Evolutionary conservation across 1,140 invertebrate genomes (phyloP), one percentile per base, ranked within the genome.

Genomic region (Liolophura sinensis): DNA sequence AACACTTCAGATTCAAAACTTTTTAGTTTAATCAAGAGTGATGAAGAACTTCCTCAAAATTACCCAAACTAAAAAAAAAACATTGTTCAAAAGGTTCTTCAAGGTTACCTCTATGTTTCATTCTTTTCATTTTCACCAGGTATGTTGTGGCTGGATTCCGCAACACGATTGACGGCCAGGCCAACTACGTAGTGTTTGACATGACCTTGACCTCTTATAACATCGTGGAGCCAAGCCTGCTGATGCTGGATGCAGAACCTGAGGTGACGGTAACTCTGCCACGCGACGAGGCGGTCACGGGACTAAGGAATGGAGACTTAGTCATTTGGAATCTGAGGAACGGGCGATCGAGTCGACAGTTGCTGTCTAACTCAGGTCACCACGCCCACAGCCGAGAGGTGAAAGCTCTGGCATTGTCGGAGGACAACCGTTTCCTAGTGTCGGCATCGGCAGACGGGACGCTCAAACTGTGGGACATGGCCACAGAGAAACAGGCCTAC

Each of bases 101-200:
- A n/a, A n/a, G n/a, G n/a, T n/a, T n/a, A n/a, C n/a, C n/a, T n/a
- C n/a, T n/a, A n/a, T n/a, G n/a, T n/a, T n/a, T n/a, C n/a, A n/a
- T n/a, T n/a, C n/a, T 40, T 3, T 40, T 40, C 31, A 5, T 5
- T 40, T 40, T 60, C 31, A 52, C 67, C 60, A 27, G 68, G 51
- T 84, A 81, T 54, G 80, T 81, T 27, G 67, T 84, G 0, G 80
- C 81, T 51, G 84, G 84, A 24, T 82, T 83, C 66, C 75, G 71
- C 50, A 84, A 83, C 64, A 75, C 76, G 18, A 81, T 81, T 64
- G 83, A 84, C 72, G 77, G 79, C 61, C 74, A 74, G 60, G 79
- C 82, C 5, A 80, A 84, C 62, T 85, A 81, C 70, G 73, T 84
- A 18, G 73, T 82, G 47, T 84, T 84, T 70, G 84, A 85, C 67